Base-by-base conservation (phyloP, 1,140 invertebrate species). In the Riptortus pedestris region DNA sequence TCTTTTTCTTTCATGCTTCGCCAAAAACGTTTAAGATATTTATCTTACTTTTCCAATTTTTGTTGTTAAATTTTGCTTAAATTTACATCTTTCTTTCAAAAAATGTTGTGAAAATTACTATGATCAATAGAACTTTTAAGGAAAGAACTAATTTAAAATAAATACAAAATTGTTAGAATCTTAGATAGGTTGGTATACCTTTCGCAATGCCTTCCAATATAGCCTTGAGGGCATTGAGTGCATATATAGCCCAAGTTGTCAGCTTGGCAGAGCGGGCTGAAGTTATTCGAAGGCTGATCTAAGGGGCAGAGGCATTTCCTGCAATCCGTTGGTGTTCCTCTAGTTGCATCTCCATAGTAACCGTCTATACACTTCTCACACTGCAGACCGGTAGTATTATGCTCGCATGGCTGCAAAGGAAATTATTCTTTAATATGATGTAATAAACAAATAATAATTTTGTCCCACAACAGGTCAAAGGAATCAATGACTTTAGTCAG, bases 161-260 rank as follows among this genome's bases (percentile, higher is more conserved):
- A n/a, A n/a, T n/a, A n/a, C n/a, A n/a, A n/a, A n/a, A n/a, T n/a
- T n/a, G n/a, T n/a, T n/a, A n/a, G n/a, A n/a, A n/a, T n/a, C n/a
- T n/a, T n/a, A n/a, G n/a, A n/a, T n/a, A n/a, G n/a, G n/a, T n/a
- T n/a, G n/a, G n/a, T n/a, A n/a, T 78, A 95, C 89, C 83, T 84
- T 79, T 98, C 91, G 74, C 96, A 98, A 71, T 91, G 90, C 66
- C 87, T 85, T 0, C 96, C 96, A 18, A 85, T 85, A 71, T 96
- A 96, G 0, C 96, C 96, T 48, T 79, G 76, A 0, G 90, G 86
- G 76, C 96, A 99, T 65, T 89, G 83, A 0, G 88, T 92, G 72
- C 92, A 96, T 9, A 93, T 82, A 71, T 91, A 95, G 20, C 80
- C 79, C 26, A 79, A 76, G 48, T 75, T 73, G 63, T 79, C 82